phyloP scores from a whole-genome alignment of 2,888 invertebrate species.

The Plebejus anna region DNA sequence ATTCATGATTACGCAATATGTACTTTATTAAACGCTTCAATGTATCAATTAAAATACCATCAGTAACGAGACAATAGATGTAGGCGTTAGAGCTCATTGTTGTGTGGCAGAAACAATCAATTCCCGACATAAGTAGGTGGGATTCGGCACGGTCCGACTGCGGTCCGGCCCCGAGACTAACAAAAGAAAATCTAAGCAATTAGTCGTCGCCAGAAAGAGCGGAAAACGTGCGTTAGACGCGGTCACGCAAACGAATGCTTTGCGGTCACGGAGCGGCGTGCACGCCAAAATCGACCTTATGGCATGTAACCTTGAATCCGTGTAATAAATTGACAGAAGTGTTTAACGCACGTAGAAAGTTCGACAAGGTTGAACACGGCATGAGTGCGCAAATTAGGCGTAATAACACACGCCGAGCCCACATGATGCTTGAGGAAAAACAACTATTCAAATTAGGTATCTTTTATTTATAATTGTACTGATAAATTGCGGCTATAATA shows the following conservation, averaged over 20 bases:
- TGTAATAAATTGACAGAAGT: constrained; percentile 31
- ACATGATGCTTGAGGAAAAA: not conserved
- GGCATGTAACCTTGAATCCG: constrained; percentile 34
- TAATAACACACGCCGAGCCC: not conserved
- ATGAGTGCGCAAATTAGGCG: not conserved
- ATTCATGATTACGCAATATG: constrained; percentile 10
- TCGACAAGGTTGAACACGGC: constrained; percentile 5
- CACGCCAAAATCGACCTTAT: constrained; percentile 37
- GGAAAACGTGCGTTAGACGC: constrained; percentile 77
- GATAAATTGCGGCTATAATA: not conserved
- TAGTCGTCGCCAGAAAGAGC: constrained; percentile 80
- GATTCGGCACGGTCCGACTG: constrained; percentile 72
- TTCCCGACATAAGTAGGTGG: constrained; percentile 77
- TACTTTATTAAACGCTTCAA: constrained; percentile 10
- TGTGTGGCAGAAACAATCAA: constrained; percentile 74
- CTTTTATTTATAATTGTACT: not conserved
- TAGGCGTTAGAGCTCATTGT: constrained; percentile 35
- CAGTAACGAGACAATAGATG: constrained; percentile 38
- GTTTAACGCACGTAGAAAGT: constrained; percentile 29
- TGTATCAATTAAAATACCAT: constrained; percentile 22
- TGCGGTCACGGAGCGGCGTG: constrained; percentile 52
- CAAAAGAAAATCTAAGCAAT: constrained; percentile 80
- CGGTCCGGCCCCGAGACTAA: constrained; percentile 75
- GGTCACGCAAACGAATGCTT: constrained; percentile 66
- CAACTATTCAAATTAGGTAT: no score